Conservation (phyloP, 2,797 vertebrate genomes). For the Chloroceryle inda region DNA sequence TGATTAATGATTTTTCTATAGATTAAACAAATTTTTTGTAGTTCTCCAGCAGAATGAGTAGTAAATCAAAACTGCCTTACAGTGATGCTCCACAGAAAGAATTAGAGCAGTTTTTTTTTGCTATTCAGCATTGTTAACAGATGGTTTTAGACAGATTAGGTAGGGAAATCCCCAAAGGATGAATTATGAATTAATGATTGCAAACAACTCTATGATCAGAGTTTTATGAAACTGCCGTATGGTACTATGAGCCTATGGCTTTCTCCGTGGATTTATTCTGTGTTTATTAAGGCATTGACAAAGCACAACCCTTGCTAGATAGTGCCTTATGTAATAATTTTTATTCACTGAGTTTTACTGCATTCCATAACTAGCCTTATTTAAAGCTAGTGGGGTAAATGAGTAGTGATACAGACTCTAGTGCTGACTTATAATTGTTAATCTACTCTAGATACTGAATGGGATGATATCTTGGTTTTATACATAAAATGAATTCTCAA, state of each 20-base stretch:
- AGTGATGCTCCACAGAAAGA: conserved; percentile 17
- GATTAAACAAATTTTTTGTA: conserved; percentile 26
- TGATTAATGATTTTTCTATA: conserved; percentile 22
- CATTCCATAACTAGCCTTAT: background rate
- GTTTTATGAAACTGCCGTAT: conserved; percentile 30
- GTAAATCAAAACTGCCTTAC: conserved; percentile 18
- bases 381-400: background rate
- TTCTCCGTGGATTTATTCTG: conserved; percentile 2
- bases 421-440: background rate
- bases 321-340: background rate
- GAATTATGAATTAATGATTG: conserved; percentile 61
- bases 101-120: conserved; percentile 33
- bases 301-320: background rate
- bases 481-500: background rate
- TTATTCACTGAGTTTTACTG: background rate
- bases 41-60: background rate
- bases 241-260: background rate
- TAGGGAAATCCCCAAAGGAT: conserved; percentile 42
- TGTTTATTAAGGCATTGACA: background rate
- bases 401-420: background rate
- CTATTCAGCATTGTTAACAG: conserved; percentile 58
- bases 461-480: background rate
- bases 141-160: conserved; percentile 69
- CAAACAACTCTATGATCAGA: conserved; percentile 53
- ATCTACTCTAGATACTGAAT: background rate